phyloP scores from a whole-genome alignment of 2,888 invertebrate genomes.

The Tortrix viridana region DNA sequence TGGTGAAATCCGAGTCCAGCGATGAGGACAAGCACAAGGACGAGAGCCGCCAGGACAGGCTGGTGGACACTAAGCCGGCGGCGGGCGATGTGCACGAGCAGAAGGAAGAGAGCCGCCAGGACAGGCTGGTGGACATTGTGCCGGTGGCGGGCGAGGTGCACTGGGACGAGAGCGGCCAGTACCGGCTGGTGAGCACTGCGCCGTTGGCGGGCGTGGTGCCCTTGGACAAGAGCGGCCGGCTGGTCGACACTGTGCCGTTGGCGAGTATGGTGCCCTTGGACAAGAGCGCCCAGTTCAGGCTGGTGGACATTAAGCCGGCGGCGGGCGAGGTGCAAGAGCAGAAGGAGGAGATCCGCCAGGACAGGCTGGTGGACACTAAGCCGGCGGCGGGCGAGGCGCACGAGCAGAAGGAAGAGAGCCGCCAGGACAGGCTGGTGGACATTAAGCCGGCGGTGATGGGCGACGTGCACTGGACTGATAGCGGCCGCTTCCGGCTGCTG shows the following conservation, averaged over 20 bases:
- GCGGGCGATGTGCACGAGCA: slow-evolving; percentile 33
- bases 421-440: slow-evolving; percentile 30
- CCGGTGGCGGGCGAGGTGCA: slow-evolving; percentile 35
- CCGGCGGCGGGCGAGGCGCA: slow-evolving; percentile 17
- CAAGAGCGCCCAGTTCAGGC: slow-evolving; percentile 40
- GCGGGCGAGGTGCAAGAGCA: slow-evolving; percentile 7
- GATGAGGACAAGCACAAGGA: slow-evolving; percentile 35
- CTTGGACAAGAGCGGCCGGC: slow-evolving; percentile 41
- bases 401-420: slow-evolving; percentile 39
- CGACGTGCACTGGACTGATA: slow-evolving; percentile 39
- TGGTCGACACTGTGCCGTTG: too few relatives aligned
- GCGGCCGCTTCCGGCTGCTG: slow-evolving; percentile 39
- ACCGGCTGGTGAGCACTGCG: slow-evolving; percentile 37
- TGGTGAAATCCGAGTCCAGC: slow-evolving; percentile 26
- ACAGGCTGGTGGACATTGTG: slow-evolving; percentile 9
- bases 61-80: slow-evolving; percentile 25
- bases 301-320: slow-evolving; percentile 32
- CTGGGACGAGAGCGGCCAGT: slow-evolving; percentile 41
- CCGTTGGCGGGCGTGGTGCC: slow-evolving; percentile 31
- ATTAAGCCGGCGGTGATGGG: slow-evolving; percentile 28
- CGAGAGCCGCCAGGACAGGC: slow-evolving; percentile 38
- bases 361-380: slow-evolving; percentile 36
- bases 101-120: slow-evolving; percentile 40
- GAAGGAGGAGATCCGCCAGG: slow-evolving; percentile 40
- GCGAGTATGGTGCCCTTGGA: too few relatives aligned